A percentile compares a stretch with the other conserved stretches of the same genome.
Evolutionary conservation across 2,888 invertebrate genomes (phyloP).

Genomic region (Thalpophila matura): DNA sequence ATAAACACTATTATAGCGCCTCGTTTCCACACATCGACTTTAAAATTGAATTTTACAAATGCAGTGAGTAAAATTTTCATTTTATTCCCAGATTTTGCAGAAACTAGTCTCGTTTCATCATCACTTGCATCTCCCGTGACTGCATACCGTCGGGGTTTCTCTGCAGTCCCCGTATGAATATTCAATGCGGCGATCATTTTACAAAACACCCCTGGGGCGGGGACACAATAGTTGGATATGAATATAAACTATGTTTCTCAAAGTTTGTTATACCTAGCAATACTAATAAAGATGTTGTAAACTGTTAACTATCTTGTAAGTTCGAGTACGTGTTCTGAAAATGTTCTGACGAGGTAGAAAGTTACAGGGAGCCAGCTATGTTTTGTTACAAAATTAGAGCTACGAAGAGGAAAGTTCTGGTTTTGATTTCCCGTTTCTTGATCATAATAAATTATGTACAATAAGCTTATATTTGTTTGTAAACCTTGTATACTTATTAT

Average conservation of each 20-base stretch:
- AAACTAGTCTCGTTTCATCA: neutral
- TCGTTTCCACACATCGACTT: slow-evolving; percentile 30
- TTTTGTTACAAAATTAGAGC: neutral
- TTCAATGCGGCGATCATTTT: slow-evolving; percentile 53
- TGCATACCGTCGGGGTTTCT: slow-evolving; percentile 20
- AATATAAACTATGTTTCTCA: slow-evolving; percentile 41
- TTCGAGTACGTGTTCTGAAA: slow-evolving; percentile 17
- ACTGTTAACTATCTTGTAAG: slow-evolving; percentile 32
- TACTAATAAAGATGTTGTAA: slow-evolving; percentile 37
- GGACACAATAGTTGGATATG: slow-evolving; percentile 33
- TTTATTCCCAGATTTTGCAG: neutral
- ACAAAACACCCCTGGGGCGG: slow-evolving; percentile 44
- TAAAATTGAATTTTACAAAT: slow-evolving; percentile 32
- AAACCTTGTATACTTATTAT: too few species aligned
- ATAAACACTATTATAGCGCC: slow-evolving; percentile 23
- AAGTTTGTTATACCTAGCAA: slow-evolving; percentile 13
- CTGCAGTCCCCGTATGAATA: slow-evolving; percentile 56
- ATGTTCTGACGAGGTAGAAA: slow-evolving; percentile 25
- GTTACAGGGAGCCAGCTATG: neutral
- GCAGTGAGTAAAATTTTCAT: neutral
- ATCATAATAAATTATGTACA: neutral
- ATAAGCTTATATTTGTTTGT: too few species aligned
- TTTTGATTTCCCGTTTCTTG: neutral
- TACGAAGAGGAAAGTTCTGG: neutral
- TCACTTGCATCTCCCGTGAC: slow-evolving; percentile 9